Evolutionary conservation across 2,113 vertebrate genomes (phyloP).

Genomic region (Dryoscopus gambensis): DNA sequence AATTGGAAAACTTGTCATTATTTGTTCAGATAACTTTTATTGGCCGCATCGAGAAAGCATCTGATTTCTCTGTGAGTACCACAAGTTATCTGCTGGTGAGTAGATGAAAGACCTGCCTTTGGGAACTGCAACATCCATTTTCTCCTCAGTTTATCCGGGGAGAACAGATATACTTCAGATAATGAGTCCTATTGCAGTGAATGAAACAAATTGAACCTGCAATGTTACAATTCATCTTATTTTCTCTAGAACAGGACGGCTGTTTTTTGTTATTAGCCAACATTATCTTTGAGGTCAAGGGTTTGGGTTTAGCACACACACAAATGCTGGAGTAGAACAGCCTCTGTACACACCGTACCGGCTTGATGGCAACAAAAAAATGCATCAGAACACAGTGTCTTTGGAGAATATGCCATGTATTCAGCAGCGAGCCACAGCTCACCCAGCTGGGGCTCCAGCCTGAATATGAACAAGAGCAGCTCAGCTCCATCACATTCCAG

Average conservation of each 20-base stretch:
- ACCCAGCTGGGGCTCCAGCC: background rate
- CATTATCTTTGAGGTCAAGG: background rate
- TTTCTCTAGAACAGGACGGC: background rate
- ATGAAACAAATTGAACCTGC: background rate
- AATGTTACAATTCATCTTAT: background rate
- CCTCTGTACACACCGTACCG: background rate
- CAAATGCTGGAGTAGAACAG: background rate
- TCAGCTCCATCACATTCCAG: background rate
- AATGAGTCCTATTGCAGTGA: background rate
- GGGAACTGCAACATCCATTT: background rate
- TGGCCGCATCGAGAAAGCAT: background rate
- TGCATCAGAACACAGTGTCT: background rate
- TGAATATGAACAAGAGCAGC: background rate
- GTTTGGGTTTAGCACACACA: background rate
- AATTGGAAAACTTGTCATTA: background rate
- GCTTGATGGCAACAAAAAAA: background rate
- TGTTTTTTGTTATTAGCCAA: background rate
- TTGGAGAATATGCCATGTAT: background rate
- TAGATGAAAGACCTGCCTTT: background rate
- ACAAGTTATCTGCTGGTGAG: background rate
- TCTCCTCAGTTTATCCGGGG: background rate
- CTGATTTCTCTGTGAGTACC: background rate
- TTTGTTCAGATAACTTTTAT: background rate
- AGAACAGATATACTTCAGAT: background rate
- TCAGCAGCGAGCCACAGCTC: background rate